Conservation (phyloP, 2,113 vertebrate species). For the Miniopterus natalensis region DNA sequence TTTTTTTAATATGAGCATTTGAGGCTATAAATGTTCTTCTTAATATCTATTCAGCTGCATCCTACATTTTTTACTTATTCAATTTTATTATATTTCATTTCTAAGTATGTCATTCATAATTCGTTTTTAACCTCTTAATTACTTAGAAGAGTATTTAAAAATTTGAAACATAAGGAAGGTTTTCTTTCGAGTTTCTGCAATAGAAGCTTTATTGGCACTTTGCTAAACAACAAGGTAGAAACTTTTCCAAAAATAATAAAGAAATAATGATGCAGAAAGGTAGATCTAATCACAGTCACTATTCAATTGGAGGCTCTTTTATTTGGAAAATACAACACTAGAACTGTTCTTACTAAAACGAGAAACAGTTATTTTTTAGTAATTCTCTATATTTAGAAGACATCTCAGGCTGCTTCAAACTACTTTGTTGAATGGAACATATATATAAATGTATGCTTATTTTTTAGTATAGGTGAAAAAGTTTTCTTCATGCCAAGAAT, state of each 20-base stretch:
- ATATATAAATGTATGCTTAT: not conserved
- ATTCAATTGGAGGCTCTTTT: not conserved
- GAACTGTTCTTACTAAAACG: not conserved
- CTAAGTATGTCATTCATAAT: not conserved
- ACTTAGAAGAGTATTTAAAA: constrained; percentile 2
- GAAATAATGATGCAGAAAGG: not conserved
- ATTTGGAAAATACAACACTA: not conserved
- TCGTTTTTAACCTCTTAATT: constrained; percentile 2
- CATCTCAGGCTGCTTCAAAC: not conserved
- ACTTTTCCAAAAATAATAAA: not conserved
- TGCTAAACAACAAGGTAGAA: not conserved
- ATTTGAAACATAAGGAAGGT: not conserved
- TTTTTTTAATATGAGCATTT: constrained; percentile 24
- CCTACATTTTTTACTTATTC: not conserved
- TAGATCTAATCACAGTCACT: not conserved
- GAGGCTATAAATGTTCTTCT: not conserved
- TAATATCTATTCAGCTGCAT: not conserved
- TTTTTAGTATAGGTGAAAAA: not conserved
- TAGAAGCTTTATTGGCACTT: not conserved
- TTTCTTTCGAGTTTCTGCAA: not conserved
- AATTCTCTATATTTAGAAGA: constrained; percentile 1
- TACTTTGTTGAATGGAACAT: not conserved
- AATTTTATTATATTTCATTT: constrained; percentile 34
- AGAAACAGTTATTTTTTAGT: not conserved
- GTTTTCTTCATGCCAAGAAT: not conserved